phyloP scores from a whole-genome alignment of 2,888 invertebrate genomes.

The Petrolisthes cinctipes region DNA sequence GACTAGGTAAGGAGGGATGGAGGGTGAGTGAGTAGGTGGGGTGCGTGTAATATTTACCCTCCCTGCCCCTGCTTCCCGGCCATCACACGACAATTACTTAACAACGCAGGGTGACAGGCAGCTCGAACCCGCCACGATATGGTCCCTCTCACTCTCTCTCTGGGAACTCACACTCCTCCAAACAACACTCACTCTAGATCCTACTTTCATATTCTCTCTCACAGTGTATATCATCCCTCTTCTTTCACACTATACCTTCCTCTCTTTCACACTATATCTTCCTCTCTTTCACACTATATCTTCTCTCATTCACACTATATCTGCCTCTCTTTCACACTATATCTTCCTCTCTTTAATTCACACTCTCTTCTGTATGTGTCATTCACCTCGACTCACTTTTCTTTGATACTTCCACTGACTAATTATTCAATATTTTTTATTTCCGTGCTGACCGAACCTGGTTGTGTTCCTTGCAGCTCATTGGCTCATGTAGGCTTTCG shows the following conservation, averaged over 20 bases:
- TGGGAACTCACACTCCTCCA: neutral
- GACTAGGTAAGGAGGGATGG: neutral
- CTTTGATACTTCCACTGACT: no score
- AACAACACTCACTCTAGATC: neutral
- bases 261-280: neutral
- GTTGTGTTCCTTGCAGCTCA: no score
- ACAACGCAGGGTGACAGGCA: slow-evolving; percentile 50
- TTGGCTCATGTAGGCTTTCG: no score
- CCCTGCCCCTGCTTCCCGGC: neutral
- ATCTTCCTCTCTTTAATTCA: neutral
- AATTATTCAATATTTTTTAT: no score
- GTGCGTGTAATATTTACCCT: slow-evolving; percentile 38
- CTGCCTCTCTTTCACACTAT: neutral
- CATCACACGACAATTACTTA: slow-evolving; percentile 56
- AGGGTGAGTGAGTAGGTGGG: slow-evolving; percentile 13
- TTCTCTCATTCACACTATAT: neutral
- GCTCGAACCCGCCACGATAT: slow-evolving; percentile 22
- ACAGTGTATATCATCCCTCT: neutral
- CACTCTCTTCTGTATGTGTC: neutral
- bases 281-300: neutral
- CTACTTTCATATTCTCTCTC: neutral
- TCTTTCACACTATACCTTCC: neutral
- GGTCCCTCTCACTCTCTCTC: neutral
- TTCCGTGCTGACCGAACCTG: no score
- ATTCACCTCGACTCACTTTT: no score